Percentiles rank a stretch among this genome's conserved stretches.
Evolutionary conservation across 2,113 vertebrate genomes (phyloP).

Genomic region (Pseudopodoces humilis): DNA sequence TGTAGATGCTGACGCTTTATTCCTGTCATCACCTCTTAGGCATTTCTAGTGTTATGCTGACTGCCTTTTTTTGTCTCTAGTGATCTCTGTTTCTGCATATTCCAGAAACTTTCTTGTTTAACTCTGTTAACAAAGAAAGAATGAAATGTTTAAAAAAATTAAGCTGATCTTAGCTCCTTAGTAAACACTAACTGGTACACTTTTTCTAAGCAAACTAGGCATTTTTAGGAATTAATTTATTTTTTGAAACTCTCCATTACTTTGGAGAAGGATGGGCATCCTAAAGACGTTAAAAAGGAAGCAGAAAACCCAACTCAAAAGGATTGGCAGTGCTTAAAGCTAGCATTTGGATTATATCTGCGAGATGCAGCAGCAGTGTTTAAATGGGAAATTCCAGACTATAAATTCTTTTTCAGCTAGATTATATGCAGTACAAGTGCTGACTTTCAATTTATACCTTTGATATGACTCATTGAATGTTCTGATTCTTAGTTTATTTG

Average conservation of each 20-base stretch:
- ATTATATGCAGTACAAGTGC: constrained; percentile 38
- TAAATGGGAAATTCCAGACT: constrained; percentile 28
- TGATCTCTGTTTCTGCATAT: background rate
- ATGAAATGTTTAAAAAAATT: background rate
- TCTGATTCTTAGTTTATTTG: constrained; percentile 62
- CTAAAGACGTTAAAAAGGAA: constrained; percentile 49
- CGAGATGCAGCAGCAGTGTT: constrained; percentile 24
- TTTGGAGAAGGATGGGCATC: constrained; percentile 1
- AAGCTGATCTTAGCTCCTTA: background rate
- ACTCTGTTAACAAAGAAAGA: background rate
- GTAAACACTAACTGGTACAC: background rate
- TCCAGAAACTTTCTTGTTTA: constrained; percentile 2
- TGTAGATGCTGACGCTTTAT: background rate
- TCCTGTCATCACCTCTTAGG: constrained; percentile 9
- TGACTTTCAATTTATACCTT: constrained; percentile 63
- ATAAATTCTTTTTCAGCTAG: constrained; percentile 49
- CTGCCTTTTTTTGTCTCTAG: background rate
- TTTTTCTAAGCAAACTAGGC: background rate
- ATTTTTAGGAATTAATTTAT: constrained; percentile 17
- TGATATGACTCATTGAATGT: constrained; percentile 50
- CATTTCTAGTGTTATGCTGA: constrained; percentile 6
- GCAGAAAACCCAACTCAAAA: constrained; percentile 9
- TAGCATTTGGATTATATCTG: constrained; percentile 39
- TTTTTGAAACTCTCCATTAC: constrained; percentile 21
- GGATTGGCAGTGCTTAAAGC: constrained; percentile 48